Conservation (phyloP, 2,888 invertebrate genomes). For the Teleogryllus oceanicus region DNA sequence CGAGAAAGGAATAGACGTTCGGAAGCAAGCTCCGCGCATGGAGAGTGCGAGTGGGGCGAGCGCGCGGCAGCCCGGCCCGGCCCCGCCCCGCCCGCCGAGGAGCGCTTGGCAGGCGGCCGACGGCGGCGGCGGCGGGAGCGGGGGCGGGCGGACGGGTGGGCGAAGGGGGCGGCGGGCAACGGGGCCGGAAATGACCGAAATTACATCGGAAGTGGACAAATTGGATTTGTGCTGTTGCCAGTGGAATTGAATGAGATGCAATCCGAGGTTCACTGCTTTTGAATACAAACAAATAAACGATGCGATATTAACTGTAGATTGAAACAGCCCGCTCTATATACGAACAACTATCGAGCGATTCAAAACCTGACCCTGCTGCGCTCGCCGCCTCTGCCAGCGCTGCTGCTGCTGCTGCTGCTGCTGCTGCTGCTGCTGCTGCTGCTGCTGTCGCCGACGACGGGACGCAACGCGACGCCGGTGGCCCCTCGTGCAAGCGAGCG, state of each 20-base stretch:
- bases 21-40: too few relatives aligned
- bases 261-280: constrained; percentile 18
- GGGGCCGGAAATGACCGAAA: constrained; percentile 2
- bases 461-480: too few relatives aligned
- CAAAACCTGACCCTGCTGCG: neutral
- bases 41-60: too few relatives aligned
- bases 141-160: neutral
- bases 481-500: too few relatives aligned
- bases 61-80: too few relatives aligned
- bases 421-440: too few relatives aligned
- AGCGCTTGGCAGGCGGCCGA: neutral
- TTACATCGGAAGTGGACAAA: constrained; percentile 1
- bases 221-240: constrained; percentile 18
- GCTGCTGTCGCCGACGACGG: too few relatives aligned
- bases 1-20: too few relatives aligned
- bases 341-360: neutral
- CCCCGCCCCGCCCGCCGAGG: too few relatives aligned
- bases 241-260: constrained; percentile 10
- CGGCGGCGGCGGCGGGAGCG: neutral
- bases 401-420: too few relatives aligned
- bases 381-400: too few relatives aligned
- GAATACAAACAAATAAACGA: constrained; percentile 18
- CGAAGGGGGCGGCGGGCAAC: neutral
- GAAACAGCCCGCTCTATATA: constrained; percentile 18
- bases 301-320: constrained; percentile 18